These are phyloP conservation scores for Polyodon spathula DNA, from an alignment of 2,113 vertebrate species.

Conservation along the genomic window DNA sequence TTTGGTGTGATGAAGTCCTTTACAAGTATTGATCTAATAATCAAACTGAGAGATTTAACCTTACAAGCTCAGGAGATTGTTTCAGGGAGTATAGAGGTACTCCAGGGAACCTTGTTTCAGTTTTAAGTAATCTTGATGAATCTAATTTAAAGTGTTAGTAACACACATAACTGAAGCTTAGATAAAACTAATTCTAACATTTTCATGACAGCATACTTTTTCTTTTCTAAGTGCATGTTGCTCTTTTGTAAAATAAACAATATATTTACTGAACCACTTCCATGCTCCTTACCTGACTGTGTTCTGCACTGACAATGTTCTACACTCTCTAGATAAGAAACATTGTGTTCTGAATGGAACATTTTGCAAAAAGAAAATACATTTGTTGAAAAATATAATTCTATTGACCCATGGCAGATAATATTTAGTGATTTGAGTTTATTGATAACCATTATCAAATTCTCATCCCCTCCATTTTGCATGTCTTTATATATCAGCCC, in stretches of 20 bases:
- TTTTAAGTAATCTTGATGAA: constrained; percentile 35
- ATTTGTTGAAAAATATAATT: constrained; percentile 73
- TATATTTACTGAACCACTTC: no score
- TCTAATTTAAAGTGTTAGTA: constrained; percentile 36
- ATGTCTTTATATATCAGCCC: constrained; percentile 54
- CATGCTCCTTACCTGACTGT: no score
- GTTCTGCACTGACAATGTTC: no score
- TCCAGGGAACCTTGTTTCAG: constrained; percentile 45
- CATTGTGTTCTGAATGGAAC: constrained; percentile 67
- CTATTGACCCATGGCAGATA: constrained; percentile 69
- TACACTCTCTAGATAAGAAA: constrained; percentile 29
- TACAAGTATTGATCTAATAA: constrained; percentile 61
- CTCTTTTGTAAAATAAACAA: no score
- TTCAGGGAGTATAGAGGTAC: constrained; percentile 49
- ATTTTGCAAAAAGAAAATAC: constrained; percentile 73
- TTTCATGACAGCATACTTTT: neutral
- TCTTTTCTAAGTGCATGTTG: neutral
- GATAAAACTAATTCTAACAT: neutral
- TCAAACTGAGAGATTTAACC: constrained; percentile 54
- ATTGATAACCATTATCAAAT: constrained; percentile 40
- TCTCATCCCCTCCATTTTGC: no score
- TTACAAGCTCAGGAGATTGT: constrained; percentile 50
- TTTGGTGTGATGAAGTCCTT: constrained; percentile 56
- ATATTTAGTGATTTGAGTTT: constrained; percentile 71
- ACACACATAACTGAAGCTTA: constrained; percentile 18